Conservation (phyloP, 2,888 invertebrate species). For the Masnerella sp. region DNA sequence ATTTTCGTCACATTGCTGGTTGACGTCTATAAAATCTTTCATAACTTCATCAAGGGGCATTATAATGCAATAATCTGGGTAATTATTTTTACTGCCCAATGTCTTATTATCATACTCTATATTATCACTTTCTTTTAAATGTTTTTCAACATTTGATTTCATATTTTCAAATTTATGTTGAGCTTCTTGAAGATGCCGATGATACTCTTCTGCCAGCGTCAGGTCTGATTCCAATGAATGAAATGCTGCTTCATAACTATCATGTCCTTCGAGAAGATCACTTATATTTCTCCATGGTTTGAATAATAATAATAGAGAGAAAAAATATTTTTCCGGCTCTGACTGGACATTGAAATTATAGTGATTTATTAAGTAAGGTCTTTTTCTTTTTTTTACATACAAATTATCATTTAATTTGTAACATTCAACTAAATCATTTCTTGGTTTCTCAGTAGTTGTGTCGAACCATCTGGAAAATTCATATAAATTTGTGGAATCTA, state of each 20-base stretch:
- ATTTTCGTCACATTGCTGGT: slow-evolving; percentile 15
- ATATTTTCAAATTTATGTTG: no score
- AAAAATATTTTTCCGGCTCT: slow-evolving; percentile 49
- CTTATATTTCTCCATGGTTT: slow-evolving; percentile 41
- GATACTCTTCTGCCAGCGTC: slow-evolving; percentile 33
- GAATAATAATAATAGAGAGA: no score
- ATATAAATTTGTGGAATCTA: no score
- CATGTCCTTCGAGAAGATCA: slow-evolving; percentile 44
- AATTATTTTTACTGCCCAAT: no score
- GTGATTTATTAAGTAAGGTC: slow-evolving; percentile 64
- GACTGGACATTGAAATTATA: slow-evolving; percentile 47
- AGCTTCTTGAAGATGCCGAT: slow-evolving; percentile 45
- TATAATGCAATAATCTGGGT: slow-evolving; percentile 2
- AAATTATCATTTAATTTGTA: no score
- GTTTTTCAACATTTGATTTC: slow-evolving; percentile 11
- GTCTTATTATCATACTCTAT: no score
- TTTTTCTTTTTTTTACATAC: slow-evolving; percentile 23
- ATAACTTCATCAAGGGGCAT: slow-evolving; percentile 52
- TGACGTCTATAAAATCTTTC: slow-evolving; percentile 36
- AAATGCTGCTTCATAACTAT: slow-evolving; percentile 59
- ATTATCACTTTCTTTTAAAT: background rate
- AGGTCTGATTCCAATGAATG: slow-evolving; percentile 27
- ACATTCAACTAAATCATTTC: no score
- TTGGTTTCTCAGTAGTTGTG: no score
- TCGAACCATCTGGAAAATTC: no score